These are phyloP conservation scores for Falco novaeseelandiae DNA, from an alignment of 2,797 vertebrate species.

Conservation along the genomic window DNA sequence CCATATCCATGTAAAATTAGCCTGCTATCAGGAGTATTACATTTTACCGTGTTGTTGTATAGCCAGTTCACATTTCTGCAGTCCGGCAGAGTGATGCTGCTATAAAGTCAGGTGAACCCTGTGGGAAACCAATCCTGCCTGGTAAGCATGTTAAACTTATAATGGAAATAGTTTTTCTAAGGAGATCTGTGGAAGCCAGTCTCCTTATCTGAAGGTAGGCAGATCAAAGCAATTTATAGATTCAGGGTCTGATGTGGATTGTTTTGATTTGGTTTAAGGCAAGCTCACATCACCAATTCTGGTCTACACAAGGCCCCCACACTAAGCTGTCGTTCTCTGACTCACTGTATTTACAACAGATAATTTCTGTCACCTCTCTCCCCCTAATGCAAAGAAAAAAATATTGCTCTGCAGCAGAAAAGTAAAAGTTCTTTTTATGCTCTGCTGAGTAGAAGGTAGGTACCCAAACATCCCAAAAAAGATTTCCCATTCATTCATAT, in stretches of 20 bases:
- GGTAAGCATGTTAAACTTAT: not conserved
- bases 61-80: not conserved
- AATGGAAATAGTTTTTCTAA: not conserved
- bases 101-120: not conserved
- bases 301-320: not conserved
- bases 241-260: rapidly evolving
- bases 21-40: not conserved
- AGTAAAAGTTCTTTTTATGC: not conserved
- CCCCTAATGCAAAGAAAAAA: not conserved
- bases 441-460: not conserved
- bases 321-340: not conserved
- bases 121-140: not conserved
- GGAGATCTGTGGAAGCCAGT: not conserved
- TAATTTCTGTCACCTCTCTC: not conserved
- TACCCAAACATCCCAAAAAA: not conserved
- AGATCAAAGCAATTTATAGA: not conserved
- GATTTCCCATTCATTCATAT: not conserved
- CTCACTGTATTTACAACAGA: not conserved
- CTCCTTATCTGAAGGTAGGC: not conserved
- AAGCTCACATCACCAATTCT: not conserved
- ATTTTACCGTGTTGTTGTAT: not conserved
- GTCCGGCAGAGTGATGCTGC: not conserved
- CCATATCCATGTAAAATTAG: not conserved
- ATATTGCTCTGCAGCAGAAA: not conserved
- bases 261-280: not conserved